These are phyloP conservation scores for Recurvirostra avosetta DNA, from an alignment of 2,113 vertebrate genomes.

Conservation along the genomic window DNA sequence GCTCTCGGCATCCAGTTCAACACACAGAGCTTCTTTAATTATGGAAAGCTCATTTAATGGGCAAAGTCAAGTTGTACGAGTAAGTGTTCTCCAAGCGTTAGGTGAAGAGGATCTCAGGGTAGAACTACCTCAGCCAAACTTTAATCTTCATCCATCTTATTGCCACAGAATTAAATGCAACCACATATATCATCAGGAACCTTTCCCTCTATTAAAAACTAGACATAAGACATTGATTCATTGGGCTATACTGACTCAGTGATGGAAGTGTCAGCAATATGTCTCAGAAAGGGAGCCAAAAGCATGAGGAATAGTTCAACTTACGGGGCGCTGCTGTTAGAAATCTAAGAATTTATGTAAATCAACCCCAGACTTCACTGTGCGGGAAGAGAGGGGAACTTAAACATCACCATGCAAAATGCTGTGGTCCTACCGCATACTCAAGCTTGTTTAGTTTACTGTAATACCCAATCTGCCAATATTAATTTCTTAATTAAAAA, in stretches of 20 bases:
- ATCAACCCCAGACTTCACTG: conserved; percentile 8
- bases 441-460: neutral
- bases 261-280: conserved; percentile 18
- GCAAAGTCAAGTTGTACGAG: neutral
- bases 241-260: neutral
- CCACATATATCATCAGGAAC: neutral
- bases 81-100: neutral
- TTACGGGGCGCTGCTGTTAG: neutral
- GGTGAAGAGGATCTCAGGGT: neutral
- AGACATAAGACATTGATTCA: neutral
- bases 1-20: neutral
- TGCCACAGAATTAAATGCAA: neutral
- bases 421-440: neutral
- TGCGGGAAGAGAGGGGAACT: neutral
- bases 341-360: conserved; percentile 32
- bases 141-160: neutral
- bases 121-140: neutral
- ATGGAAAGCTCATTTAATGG: neutral
- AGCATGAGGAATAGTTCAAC: neutral
- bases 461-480: conserved; percentile 24
- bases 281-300: conserved; percentile 6
- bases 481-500: conserved; percentile 48
- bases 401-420: neutral
- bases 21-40: neutral
- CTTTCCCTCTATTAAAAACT: neutral